Base-by-base conservation (phyloP, 2,797 vertebrate genomes). In the Gypaetus barbatus region DNA sequence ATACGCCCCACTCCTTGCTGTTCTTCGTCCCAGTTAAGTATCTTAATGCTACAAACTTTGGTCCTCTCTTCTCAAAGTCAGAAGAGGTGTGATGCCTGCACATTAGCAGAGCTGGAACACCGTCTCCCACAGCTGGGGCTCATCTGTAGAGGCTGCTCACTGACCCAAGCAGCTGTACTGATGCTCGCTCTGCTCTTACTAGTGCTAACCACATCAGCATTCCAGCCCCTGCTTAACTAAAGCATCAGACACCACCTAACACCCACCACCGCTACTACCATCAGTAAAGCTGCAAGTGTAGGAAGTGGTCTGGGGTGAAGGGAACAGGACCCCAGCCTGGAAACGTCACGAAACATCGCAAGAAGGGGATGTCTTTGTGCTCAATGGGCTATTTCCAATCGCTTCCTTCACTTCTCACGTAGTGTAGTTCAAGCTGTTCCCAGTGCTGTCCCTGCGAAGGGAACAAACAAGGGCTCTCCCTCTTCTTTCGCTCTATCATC, bases 1-100 rank as follows among this genome's bases (percentile, higher is more conserved):
- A 2, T 18, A 28, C 1, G 0, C 64, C 48, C 10, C 0, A 0
- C 12, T 69, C 58, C 37, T 70, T 70, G 63, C 77, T 84, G 43
- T 70, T 94, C 85, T 86, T 87, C 76, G 82, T 65, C 71, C 56
- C 85, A 56, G n/a, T 52, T 44, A 54, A 64, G 52, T 64, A 63
- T n/a, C 39, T 56, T 35, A 70, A 49, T 17, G 46, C 77, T 84
- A 76, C 58, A 60, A 63, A 41, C 77, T 91, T 87, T 91, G 86
- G 86, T 92, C 43, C 64, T 70, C 43, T 84, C 58, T n/a, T 77
- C 87, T 91, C 39, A 16, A 57, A 51, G 35, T 35, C 56, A 57
- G 64, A 63, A 54, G 73, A 69, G 51, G 51, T 31, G 31, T 28
- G n/a, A 46, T 83, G 49, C n/a, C 70, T 64, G 37, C 33, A 18